Evolutionary conservation across 1,140 invertebrate species (phyloP).

Genomic region (Antheraea mylitta): DNA sequence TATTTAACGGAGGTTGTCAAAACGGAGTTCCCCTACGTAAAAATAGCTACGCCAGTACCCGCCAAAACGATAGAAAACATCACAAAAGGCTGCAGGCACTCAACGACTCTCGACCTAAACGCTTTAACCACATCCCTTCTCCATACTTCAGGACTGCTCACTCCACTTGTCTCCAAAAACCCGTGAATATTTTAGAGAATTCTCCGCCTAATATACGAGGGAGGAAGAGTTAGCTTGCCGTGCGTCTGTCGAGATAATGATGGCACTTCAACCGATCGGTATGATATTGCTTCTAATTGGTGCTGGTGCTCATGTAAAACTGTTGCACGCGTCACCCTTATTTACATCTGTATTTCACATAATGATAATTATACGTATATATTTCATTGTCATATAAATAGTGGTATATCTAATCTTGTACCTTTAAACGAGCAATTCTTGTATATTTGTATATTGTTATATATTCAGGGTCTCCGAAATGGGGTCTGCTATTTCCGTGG

Average conservation of each 20-base stretch:
- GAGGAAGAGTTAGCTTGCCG: conserved; percentile 47
- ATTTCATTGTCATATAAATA: too few relatives aligned
- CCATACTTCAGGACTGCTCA: conserved; percentile 74
- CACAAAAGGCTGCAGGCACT: conserved; percentile 69
- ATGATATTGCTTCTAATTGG: conserved; percentile 76
- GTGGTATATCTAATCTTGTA: too few relatives aligned
- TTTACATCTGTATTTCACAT: conserved; percentile 31
- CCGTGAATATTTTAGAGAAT: conserved; percentile 62
- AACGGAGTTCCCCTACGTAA: conserved; percentile 63
- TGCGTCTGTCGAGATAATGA: conserved; percentile 64
- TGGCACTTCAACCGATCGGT: conserved; percentile 72
- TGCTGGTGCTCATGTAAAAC: conserved; percentile 70
- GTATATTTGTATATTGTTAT: too few relatives aligned
- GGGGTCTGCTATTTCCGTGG: too few relatives aligned
- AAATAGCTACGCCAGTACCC: conserved; percentile 66
- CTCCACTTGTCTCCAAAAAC: conserved; percentile 76
- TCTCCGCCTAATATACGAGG: conserved; percentile 50
- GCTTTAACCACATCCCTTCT: conserved; percentile 76
- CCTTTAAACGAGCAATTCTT: too few relatives aligned
- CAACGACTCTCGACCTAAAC: conserved; percentile 69
- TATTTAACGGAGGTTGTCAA: conserved; percentile 46
- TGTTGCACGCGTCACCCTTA: conserved; percentile 73
- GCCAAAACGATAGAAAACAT: conserved; percentile 71
- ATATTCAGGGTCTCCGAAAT: too few relatives aligned
- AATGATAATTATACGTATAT: neutral